Evolutionary conservation across 2,797 vertebrate species (phyloP).

Genomic region (Catostomus latipinnis): DNA sequence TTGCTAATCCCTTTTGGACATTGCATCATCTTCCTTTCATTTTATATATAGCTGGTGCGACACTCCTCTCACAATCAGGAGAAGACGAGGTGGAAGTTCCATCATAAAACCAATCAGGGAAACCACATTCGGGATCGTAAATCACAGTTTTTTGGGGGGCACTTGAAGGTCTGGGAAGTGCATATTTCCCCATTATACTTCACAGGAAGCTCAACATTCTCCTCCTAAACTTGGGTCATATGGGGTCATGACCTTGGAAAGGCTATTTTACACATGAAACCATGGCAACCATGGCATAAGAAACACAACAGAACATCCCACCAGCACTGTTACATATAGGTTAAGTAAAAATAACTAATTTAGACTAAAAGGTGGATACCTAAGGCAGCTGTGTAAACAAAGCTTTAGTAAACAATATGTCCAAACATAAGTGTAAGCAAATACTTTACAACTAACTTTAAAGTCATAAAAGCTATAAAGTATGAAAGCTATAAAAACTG

Average conservation of each 20-base stretch:
- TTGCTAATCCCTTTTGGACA: constrained; percentile 51
- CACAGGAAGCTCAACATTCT: constrained; percentile 76
- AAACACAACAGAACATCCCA: constrained; percentile 37
- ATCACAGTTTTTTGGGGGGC: constrained; percentile 73
- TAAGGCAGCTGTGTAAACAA: constrained; percentile 47
- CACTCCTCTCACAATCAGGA: constrained; percentile 66
- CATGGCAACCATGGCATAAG: constrained; percentile 64
- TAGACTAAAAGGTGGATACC: constrained; percentile 9
- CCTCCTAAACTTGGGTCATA: constrained; percentile 71
- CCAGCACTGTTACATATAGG: constrained; percentile 10
- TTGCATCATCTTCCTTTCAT: constrained; percentile 51
- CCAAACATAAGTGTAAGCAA: too few species aligned
- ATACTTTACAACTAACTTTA: too few species aligned
- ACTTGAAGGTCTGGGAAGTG: constrained; percentile 83
- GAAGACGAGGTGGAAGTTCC: constrained; percentile 72
- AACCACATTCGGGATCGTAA: constrained; percentile 73
- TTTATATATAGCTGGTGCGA: constrained; percentile 67
- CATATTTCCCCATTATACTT: constrained; percentile 82
- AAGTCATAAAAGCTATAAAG: not conserved
- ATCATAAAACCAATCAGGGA: constrained; percentile 83
- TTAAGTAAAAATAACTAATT: constrained; percentile 38
- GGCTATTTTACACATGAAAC: constrained; percentile 73
- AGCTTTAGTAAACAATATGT: not conserved
- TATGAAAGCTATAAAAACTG: too few species aligned
- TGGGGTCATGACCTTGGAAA: constrained; percentile 75